Conservation (phyloP, 2,797 vertebrate species). For the Adelosebastes latens region DNA sequence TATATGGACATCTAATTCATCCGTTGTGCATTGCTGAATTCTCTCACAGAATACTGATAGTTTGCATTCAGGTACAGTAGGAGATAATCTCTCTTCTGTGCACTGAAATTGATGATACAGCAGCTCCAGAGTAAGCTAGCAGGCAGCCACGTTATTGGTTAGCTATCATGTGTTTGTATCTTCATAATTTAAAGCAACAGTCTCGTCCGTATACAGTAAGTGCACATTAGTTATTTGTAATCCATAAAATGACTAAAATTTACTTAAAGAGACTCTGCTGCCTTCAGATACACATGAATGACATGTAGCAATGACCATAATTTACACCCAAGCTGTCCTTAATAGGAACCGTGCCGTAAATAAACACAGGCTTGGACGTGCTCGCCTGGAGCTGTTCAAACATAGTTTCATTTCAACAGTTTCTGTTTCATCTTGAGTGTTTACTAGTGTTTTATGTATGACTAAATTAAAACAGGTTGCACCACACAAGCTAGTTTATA, state of each 20-base stretch:
- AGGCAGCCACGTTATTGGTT: neutral
- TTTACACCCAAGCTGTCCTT: conserved; percentile 9
- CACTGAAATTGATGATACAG: conserved; percentile 40
- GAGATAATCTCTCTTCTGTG: conserved; percentile 42
- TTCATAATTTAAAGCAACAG: conserved; percentile 13
- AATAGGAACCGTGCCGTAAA: conserved; percentile 18
- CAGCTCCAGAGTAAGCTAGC: neutral
- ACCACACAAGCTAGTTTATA: neutral
- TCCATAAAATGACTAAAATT: neutral
- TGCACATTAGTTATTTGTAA: neutral
- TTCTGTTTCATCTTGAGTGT: neutral
- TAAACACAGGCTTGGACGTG: conserved; percentile 7
- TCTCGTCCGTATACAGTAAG: neutral
- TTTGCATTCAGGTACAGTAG: conserved; percentile 43
- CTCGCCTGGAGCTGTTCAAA: neutral
- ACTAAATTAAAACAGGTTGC: neutral
- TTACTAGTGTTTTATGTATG: neutral
- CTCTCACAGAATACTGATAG: conserved; percentile 46
- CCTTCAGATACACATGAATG: conserved; percentile 1
- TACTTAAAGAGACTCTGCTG: neutral
- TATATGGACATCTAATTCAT: conserved; percentile 36
- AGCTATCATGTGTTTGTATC: conserved; percentile 5
- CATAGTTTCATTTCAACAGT: too few species aligned
- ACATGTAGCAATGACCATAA: conserved; percentile 2
- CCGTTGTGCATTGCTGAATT: conserved; percentile 33